These are phyloP conservation scores for Drosophila obscura DNA, from an alignment of 1,140 invertebrate genomes.

Conservation along the genomic window DNA sequence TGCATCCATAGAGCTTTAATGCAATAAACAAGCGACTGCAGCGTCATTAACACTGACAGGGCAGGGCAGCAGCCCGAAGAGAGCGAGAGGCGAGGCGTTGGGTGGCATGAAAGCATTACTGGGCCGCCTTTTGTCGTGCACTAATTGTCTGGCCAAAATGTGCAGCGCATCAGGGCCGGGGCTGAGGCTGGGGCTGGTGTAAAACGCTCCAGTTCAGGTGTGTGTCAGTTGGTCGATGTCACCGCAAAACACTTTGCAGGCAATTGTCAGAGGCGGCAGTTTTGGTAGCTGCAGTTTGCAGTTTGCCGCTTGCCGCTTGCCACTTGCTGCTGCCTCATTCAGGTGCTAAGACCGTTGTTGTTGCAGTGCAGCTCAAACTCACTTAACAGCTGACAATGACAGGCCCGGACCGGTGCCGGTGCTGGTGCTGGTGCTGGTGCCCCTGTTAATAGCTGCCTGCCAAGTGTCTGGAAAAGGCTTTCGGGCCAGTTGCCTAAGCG, in stretches of 20 bases:
- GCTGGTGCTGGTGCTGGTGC: conserved; percentile 13
- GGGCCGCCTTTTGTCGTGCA: conserved; percentile 64
- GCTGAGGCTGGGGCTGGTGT: conserved; percentile 18
- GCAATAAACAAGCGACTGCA: conserved; percentile 72
- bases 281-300: conserved; percentile 7
- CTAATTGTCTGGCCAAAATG: conserved; percentile 80
- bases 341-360: conserved; percentile 21
- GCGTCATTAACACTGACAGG: conserved; percentile 71
- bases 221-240: conserved; percentile 74
- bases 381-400: conserved; percentile 78
- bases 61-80: not conserved
- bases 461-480: conserved; percentile 47
- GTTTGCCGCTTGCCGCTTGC: conserved; percentile 19
- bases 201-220: conserved; percentile 77
- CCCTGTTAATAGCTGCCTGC: conserved; percentile 60
- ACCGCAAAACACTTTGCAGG: conserved; percentile 78
- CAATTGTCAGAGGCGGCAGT: conserved; percentile 67
- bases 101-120: conserved; percentile 3
- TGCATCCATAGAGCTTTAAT: conserved; percentile 72
- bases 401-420: conserved; percentile 16
- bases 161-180: conserved; percentile 47
- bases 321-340: conserved; percentile 8
- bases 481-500: conserved; percentile 64
- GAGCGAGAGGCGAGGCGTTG: not conserved
- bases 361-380: conserved; percentile 50